A percentile compares a stretch with the other conserved stretches of the same genome.
Evolutionary conservation across 1,140 invertebrate species (phyloP).

Genomic region (Tachypleus tridentatus): DNA sequence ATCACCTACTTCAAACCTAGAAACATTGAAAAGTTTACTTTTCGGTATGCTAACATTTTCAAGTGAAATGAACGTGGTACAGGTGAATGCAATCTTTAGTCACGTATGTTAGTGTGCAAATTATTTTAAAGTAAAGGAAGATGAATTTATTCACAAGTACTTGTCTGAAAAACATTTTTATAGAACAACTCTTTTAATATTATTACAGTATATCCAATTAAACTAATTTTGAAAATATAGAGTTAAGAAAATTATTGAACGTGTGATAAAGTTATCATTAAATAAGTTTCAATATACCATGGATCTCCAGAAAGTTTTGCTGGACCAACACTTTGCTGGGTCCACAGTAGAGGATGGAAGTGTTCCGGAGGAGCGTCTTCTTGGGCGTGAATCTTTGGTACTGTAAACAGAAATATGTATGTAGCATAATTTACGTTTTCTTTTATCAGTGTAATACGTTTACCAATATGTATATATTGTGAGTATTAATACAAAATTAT

Average conservation of each 20-base stretch:
- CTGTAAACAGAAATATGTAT: background rate
- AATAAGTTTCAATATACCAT: background rate
- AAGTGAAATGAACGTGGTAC: too few relatives aligned
- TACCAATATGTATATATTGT: background rate
- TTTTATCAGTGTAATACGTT: background rate
- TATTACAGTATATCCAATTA: slow-evolving; percentile 9
- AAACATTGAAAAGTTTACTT: background rate
- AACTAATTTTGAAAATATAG: slow-evolving; percentile 1
- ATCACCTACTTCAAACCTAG: slow-evolving; percentile 56
- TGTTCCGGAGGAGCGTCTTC: slow-evolving; percentile 2
- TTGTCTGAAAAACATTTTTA: background rate
- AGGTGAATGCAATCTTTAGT: too few relatives aligned
- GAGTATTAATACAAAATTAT: background rate
- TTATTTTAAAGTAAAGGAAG: background rate
- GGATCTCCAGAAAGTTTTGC: background rate
- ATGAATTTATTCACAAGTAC: background rate
- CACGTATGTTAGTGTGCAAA: too few relatives aligned
- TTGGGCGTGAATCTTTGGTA: background rate
- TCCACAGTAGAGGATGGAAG: background rate
- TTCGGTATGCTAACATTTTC: too few relatives aligned
- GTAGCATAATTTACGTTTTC: background rate
- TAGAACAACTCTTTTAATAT: background rate
- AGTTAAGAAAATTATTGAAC: background rate
- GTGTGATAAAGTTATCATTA: too few relatives aligned
- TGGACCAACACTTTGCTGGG: background rate